Percentiles rank a stretch among this genome's conserved stretches.
Evolutionary conservation across 2,888 invertebrate species (phyloP).

Genomic region (Chelonus formosanus): DNA sequence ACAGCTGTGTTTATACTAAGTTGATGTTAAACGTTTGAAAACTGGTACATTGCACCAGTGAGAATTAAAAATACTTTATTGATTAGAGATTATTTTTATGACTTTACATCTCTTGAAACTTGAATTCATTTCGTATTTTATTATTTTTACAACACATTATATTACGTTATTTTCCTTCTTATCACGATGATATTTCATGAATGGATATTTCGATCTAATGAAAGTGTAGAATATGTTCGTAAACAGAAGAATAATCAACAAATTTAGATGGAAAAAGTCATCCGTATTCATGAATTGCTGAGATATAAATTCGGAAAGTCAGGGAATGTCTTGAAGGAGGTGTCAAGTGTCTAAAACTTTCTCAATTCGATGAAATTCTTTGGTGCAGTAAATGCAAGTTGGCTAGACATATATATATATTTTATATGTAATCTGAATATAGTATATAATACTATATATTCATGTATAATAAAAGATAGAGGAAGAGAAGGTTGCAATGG

Average conservation of each 20-base stretch:
- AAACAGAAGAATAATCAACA: constrained; percentile 8
- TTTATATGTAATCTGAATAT: too few species aligned
- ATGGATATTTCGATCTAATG: not conserved
- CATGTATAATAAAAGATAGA: not conserved
- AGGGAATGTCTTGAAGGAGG: constrained; percentile 11
- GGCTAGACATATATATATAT: not conserved
- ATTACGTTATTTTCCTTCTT: too few species aligned
- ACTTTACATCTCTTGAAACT: too few species aligned
- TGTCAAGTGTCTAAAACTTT: constrained; percentile 21
- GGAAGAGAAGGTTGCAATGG: constrained; percentile 3
- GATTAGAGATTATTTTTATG: too few species aligned
- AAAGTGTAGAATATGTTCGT: constrained; percentile 5
- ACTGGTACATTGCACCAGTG: too few species aligned
- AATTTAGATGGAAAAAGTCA: constrained; percentile 50
- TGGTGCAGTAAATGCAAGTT: constrained; percentile 7
- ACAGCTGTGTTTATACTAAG: too few species aligned
- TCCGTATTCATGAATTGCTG: constrained; percentile 51
- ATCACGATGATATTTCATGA: too few species aligned
- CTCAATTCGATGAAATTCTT: constrained; percentile 4
- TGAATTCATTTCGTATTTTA: too few species aligned
- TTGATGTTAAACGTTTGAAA: too few species aligned
- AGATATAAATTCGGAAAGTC: constrained; percentile 46
- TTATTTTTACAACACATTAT: not conserved
- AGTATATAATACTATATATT: not conserved
- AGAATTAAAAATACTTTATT: too few species aligned